Base-by-base conservation (phyloP, 2,797 vertebrate species). In the Potorous gilbertii region DNA sequence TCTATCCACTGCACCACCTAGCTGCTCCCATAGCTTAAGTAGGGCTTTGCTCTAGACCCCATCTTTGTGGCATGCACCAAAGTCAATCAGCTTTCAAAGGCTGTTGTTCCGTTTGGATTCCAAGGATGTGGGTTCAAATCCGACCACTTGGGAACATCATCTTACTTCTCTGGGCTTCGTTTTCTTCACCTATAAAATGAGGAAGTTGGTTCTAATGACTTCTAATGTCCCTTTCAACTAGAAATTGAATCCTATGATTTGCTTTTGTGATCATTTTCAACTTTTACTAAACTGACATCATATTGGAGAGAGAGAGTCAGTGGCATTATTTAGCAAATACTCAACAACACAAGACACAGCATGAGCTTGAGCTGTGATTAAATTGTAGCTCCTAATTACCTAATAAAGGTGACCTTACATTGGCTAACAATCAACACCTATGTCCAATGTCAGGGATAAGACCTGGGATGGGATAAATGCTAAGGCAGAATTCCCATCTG, bases 301-400 rank as follows among this genome's bases (percentile, higher is more conserved):
- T 93, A 94, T 12, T 87, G 24, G 90, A 95, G 55, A 52, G 90
- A 95, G 56, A 52, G 90, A 95, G 59, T 56, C 56, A 93, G n/a
- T 40, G 66, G 3, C 28, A 91, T 91, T 91, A 94, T 1, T 91
- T 54, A 93, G 93, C 50, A 91, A 94, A 87, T 54, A 1, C 3
- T 92, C 54, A 90, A 28, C 9, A 87, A 57, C 9, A 29, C 57
- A 93, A 93, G 46, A 90, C 28, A 94, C 18, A n/a, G 18, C 8
- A 66, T 55, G 50, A 57, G 52, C 34, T 29, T 55, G 24, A 54
- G n/a, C 34, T 90, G 31, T 59, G 90, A 92, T 91, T 56, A 56
- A 91, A 92, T 21, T 50, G 18, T n/a, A 29, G 55, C 28, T 46
- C 52, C 24, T 8, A 46, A 46, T 55, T 56, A 0, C 34, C 62